phyloP scores from a whole-genome alignment of 1,140 invertebrate genomes.

The Caenorhabditis briggsae region DNA sequence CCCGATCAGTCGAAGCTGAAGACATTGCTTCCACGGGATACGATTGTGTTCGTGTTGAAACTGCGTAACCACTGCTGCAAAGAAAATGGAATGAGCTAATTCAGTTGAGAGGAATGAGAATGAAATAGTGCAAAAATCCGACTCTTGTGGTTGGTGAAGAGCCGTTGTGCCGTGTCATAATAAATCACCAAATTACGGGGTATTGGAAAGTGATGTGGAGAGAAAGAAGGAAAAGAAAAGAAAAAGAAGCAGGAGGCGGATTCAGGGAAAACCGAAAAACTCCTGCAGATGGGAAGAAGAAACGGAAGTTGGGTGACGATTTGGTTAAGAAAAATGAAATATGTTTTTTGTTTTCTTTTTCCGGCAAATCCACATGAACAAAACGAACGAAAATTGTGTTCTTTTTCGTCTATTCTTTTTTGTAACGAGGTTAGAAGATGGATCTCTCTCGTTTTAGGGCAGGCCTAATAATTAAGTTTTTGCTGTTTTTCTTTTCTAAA shows the following conservation, averaged over 20 bases:
- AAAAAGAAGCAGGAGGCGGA: not conserved
- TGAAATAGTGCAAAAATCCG: not conserved
- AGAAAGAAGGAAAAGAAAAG: not conserved
- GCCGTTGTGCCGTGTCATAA: slow-evolving; percentile 35
- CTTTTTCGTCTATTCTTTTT: slow-evolving; percentile 9
- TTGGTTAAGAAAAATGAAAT: slow-evolving; percentile 42
- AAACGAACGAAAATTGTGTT: slow-evolving; percentile 50
- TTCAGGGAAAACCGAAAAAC: not conserved
- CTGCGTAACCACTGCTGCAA: slow-evolving; percentile 39
- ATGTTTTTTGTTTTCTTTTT: slow-evolving; percentile 42
- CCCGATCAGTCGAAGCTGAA: slow-evolving; percentile 17
- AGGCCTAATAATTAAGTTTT: slow-evolving; percentile 43
- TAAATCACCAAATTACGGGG: slow-evolving; percentile 55
- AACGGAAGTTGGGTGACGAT: slow-evolving; percentile 24
- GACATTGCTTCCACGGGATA: slow-evolving; percentile 45
- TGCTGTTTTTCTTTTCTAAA: not conserved
- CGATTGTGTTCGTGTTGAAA: slow-evolving; percentile 16
- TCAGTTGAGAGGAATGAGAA: no score
- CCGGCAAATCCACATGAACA: slow-evolving; percentile 18
- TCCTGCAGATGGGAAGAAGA: slow-evolving; percentile 31
- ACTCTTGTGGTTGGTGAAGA: not conserved
- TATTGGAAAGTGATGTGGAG: slow-evolving; percentile 53
- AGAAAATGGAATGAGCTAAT: not conserved
- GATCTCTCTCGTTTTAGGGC: slow-evolving; percentile 11
- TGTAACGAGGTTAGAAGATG: slow-evolving; percentile 18